Evolutionary conservation across 2,888 invertebrate species (phyloP), one percentile per base, ranked within the genome.

Genomic region (Chouioia cunea): DNA sequence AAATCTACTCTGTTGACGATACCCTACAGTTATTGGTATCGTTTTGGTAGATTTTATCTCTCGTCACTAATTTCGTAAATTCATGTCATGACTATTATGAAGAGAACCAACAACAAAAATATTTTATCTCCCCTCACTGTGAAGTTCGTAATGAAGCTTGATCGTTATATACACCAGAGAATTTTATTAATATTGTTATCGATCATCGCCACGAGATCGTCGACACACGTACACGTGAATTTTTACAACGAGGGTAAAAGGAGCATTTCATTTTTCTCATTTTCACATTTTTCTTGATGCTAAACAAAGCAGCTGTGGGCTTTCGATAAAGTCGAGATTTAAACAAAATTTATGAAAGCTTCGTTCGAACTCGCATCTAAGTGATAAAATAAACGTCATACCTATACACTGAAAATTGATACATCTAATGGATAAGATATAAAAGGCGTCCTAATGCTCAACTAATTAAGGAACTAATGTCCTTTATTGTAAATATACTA

Each of bases 131-230:
- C 46, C 36, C 47, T 44, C 44, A 50, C 16, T 22, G 36, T 46
- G 22, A 36, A 20, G 16, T 59, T 3, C 22, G 44, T 43, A n/a
- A 20, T 58, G 52, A 15, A 52, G 46, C 50, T 57, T 27, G 52
- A 63, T 56, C 57, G 20, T 52, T 57, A 58, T 46, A 18, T 15
- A 58, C 23, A 58, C 47, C 44, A 53, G 10, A 36, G 53, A 65
- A 23, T 65, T 56, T 65, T 65, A 60, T 60, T 69, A 69, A 69
- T n/a, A 64, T 64, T 70, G 64, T 58, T 65, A 65, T 70, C 46
- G 70, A 66, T 66, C 52, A 65, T 56, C 8, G 60, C 65, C 65
- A 16, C 48, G 47, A 65, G 59, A 64, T 54, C 59, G 8, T 20
- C 36, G 10, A 52, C 46, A 52, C 23, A 22, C n/a, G 15, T 48